Percentiles rank a stretch among this genome's conserved stretches.
Evolutionary conservation across 2,797 vertebrate genomes (phyloP).

Genomic region (Chromobotia macracanthus): DNA sequence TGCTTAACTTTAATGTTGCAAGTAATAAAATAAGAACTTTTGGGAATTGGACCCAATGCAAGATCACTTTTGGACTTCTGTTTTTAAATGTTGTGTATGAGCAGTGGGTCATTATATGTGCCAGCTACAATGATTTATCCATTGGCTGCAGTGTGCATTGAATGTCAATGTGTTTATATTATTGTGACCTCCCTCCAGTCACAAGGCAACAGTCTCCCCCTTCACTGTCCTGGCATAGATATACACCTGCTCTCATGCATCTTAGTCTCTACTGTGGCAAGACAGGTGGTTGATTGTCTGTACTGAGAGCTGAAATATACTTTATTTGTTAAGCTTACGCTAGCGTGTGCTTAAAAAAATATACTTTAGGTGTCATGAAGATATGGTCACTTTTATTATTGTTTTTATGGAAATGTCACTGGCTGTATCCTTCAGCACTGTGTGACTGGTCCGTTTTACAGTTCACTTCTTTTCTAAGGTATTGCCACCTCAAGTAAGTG

Average conservation of each 20-base stretch:
- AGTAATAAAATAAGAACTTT: not conserved
- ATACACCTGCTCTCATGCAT: not conserved
- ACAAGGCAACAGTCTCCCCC: too few species aligned
- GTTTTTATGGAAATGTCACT: not conserved
- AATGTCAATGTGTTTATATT: constrained; percentile 41
- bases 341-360: not conserved
- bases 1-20: not conserved
- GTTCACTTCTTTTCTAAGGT: not conserved
- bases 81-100: not conserved
- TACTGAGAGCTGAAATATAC: not conserved
- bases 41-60: too few species aligned
- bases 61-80: too few species aligned
- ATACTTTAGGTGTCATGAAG: too few species aligned
- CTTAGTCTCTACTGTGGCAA: constrained; percentile 10
- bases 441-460: not conserved
- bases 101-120: constrained; percentile 26
- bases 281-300: constrained; percentile 9
- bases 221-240: constrained; percentile 5
- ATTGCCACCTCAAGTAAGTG: not conserved
- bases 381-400: not conserved
- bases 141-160: constrained; percentile 14
- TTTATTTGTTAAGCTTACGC: not conserved
- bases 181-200: constrained; percentile 32
- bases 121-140: constrained; percentile 29
- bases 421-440: not conserved